These are phyloP conservation scores for Leptobrachium leishanense DNA, from an alignment of 2,113 vertebrate species.

Conservation along the genomic window DNA sequence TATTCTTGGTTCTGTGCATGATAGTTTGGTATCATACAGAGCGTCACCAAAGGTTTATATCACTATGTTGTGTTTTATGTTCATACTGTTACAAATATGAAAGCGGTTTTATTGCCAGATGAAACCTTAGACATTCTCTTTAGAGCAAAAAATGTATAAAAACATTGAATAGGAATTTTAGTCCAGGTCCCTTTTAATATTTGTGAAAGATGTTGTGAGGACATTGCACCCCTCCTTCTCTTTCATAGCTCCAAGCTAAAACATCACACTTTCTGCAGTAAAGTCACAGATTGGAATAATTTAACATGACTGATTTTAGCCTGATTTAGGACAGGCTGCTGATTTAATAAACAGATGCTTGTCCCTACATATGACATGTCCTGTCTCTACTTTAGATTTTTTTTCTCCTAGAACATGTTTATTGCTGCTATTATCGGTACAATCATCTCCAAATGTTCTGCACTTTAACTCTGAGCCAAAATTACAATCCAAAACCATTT, in stretches of 20 bases:
- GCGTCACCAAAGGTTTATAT: no score
- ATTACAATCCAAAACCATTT: slow-evolving; percentile 44
- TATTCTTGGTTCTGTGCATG: no score
- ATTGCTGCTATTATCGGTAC: slow-evolving; percentile 40
- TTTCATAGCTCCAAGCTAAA: slow-evolving; percentile 31
- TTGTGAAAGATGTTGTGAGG: slow-evolving; percentile 24
- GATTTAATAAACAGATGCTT: slow-evolving; percentile 48
- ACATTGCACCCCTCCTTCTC: background rate
- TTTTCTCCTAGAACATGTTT: slow-evolving; percentile 40
- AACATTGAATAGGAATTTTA: background rate
- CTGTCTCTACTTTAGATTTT: slow-evolving; percentile 32
- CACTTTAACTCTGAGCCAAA: slow-evolving; percentile 43
- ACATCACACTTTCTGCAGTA: slow-evolving; percentile 40
- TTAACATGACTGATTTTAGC: slow-evolving; percentile 32
- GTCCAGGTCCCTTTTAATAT: background rate
- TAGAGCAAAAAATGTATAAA: no score
- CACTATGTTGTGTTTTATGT: no score
- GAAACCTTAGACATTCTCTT: no score
- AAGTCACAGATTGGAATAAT: slow-evolving; percentile 47
- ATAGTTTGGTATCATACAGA: no score
- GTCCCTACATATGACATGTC: slow-evolving; percentile 43
- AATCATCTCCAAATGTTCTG: slow-evolving; percentile 45
- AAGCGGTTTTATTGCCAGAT: no score
- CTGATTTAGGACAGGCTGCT: slow-evolving; percentile 46
- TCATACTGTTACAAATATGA: no score